A percentile compares a stretch with the other conserved stretches of the same genome.
phyloP scores from a whole-genome alignment of 2,797 vertebrate species.

The Tadarida brasiliensis region DNA sequence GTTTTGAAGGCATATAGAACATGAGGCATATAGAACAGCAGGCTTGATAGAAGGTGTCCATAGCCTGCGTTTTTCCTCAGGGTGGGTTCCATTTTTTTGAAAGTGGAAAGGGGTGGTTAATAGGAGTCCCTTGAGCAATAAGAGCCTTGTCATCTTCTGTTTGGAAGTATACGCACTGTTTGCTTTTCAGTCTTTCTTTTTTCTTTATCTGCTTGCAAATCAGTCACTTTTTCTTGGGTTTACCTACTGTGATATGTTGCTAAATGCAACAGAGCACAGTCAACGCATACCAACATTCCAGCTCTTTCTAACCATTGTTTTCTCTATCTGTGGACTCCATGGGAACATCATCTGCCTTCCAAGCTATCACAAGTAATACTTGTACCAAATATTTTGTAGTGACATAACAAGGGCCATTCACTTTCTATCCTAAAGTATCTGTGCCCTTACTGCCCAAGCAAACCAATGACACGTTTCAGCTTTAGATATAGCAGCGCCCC shows the following conservation, averaged over 20 bases:
- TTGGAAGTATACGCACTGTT: background rate
- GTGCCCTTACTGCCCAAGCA: background rate
- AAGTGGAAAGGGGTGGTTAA: background rate
- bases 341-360: background rate
- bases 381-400: background rate
- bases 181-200: background rate
- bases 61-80: background rate
- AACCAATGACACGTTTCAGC: background rate
- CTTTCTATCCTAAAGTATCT: conserved; percentile 12
- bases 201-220: background rate
- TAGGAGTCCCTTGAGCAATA: background rate
- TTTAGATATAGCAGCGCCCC: background rate
- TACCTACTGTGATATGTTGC: background rate
- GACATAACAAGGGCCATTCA: background rate
- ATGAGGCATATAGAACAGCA: background rate
- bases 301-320: conserved; percentile 7
- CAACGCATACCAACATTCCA: background rate
- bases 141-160: background rate
- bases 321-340: background rate
- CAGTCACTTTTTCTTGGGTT: background rate
- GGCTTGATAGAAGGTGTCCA: background rate
- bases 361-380: background rate
- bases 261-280: background rate
- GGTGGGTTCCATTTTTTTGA: background rate
- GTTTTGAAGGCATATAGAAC: background rate